Percentiles rank a stretch among this genome's conserved stretches.
Conservation (phyloP, 2,113 vertebrate species). For the Pomatorhinus ruficollis region DNA sequence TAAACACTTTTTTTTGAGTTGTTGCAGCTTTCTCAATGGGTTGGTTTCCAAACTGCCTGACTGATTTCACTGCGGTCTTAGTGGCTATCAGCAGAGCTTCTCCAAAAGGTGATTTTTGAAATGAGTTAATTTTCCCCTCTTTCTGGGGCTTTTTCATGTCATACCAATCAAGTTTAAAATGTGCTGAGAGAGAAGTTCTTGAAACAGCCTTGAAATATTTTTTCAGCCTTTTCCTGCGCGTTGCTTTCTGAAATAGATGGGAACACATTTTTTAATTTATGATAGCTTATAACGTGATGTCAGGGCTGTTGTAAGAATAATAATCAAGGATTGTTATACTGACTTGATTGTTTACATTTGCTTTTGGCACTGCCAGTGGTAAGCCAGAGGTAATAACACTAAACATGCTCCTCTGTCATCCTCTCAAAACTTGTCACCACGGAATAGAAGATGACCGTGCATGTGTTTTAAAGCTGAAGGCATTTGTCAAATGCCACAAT, state of each 20-base stretch:
- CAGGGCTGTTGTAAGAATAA: conserved; percentile 43
- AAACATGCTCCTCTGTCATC: not conserved
- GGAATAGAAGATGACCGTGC: not conserved
- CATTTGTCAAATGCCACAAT: not conserved
- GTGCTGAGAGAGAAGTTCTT: conserved; percentile 4
- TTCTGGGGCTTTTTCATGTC: not conserved
- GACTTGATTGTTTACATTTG: conserved; percentile 19
- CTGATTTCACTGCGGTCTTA: not conserved
- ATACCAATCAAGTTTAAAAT: not conserved
- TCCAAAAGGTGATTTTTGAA: not conserved
- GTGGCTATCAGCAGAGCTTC: not conserved
- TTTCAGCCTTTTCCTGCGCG: not conserved
- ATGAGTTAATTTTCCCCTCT: not conserved
- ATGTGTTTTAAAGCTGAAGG: not conserved
- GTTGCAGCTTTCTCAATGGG: not conserved
- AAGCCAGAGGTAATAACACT: not conserved
- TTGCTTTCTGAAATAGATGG: not conserved
- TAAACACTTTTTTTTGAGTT: not conserved
- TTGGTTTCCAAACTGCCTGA: not conserved
- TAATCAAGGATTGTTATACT: not conserved
- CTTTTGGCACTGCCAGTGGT: conserved; percentile 1
- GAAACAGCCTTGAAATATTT: not conserved
- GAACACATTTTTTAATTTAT: not conserved
- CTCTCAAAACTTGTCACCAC: not conserved
- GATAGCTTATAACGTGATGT: conserved; percentile 8